Conservation (phyloP, 1,140 invertebrate species). For the Brachionus rotundiformis region DNA sequence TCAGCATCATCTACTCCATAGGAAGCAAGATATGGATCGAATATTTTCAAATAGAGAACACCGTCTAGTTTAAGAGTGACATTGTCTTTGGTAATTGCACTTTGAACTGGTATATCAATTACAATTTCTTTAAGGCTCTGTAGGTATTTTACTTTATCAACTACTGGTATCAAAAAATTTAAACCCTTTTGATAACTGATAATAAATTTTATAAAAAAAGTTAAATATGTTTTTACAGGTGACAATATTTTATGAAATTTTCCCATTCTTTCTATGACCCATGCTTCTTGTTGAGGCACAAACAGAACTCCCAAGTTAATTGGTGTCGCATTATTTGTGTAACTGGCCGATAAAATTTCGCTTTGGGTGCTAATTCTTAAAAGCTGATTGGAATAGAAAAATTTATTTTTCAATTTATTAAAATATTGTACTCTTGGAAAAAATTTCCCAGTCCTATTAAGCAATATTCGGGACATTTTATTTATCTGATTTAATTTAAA, state of each 20-base stretch:
- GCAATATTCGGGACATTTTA: background rate
- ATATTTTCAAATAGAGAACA: slow-evolving; percentile 88
- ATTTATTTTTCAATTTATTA: background rate
- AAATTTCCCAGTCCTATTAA: background rate
- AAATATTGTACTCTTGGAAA: background rate
- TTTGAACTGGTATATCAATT: slow-evolving; percentile 97
- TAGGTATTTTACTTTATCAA: slow-evolving; percentile 94
- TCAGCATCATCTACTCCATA: slow-evolving; percentile 99
- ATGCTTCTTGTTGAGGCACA: slow-evolving; percentile 98
- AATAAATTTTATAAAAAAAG: slow-evolving; percentile 53
- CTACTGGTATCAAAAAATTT: slow-evolving; percentile 85
- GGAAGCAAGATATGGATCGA: slow-evolving; percentile 90
- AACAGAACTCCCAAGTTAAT: slow-evolving; percentile 92
- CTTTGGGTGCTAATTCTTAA: background rate
- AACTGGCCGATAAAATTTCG: background rate
- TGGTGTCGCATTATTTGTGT: slow-evolving; percentile 63
- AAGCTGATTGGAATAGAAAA: background rate
- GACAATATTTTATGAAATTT: slow-evolving; percentile 88
- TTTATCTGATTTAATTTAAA: background rate
- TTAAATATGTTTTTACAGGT: slow-evolving; percentile 67
- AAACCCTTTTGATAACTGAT: slow-evolving; percentile 70
- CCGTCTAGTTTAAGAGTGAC: slow-evolving; percentile 95
- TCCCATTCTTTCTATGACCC: slow-evolving; percentile 98
- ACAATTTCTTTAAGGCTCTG: slow-evolving; percentile 99
- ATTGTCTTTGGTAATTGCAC: slow-evolving; percentile 94